A percentile compares a stretch with the other conserved stretches of the same genome.
Evolutionary conservation across 92 coral and sea anemone species (phyloP).

Genomic region (Galaxea fascicularis): DNA sequence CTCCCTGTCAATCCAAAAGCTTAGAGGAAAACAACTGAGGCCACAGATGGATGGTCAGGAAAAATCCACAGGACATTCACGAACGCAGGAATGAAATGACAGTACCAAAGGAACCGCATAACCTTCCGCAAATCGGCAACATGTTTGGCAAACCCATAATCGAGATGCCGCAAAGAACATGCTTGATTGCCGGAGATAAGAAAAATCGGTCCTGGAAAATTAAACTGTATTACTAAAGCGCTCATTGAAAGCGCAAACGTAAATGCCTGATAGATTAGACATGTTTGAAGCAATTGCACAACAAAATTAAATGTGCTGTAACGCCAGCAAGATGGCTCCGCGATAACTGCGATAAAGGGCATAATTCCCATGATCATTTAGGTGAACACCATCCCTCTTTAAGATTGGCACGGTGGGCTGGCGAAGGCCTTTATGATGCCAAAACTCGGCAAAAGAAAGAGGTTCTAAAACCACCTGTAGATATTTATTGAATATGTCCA

Average conservation of each 20-base stretch:
- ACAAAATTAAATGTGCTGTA: background rate
- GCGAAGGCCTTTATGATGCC: conserved; percentile 18
- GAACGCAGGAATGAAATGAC: background rate
- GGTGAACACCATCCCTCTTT: conserved; percentile 1
- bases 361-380: background rate
- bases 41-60: no score
- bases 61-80: background rate
- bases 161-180: conserved; percentile 3
- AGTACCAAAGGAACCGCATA: no score
- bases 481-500: background rate
- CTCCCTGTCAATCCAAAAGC: no score
- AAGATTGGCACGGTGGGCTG: conserved; percentile 6
- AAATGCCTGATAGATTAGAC: background rate
- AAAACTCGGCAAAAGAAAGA: conserved; percentile 2
- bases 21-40: no score
- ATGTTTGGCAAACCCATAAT: conserved; percentile 16
- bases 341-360: conserved; percentile 25
- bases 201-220: background rate
- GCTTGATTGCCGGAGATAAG: background rate
- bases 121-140: background rate
- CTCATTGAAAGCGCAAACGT: background rate
- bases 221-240: background rate
- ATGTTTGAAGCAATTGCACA: background rate
- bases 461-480: background rate
- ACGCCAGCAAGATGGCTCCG: background rate